Evolutionary conservation across 1,140 invertebrate species (phyloP).

Genomic region (Battus philenor): DNA sequence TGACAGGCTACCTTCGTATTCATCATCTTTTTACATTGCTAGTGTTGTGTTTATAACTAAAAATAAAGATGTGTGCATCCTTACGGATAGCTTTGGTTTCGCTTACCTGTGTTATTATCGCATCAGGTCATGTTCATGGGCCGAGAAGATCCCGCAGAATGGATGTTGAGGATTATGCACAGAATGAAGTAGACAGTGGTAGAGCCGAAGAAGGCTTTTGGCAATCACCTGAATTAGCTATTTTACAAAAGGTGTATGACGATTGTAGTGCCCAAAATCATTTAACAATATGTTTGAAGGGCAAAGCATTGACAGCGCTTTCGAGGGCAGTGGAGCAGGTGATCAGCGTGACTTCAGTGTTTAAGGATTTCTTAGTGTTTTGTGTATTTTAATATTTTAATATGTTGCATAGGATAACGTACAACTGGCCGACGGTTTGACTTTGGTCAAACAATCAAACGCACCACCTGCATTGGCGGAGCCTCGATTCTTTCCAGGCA

Average conservation of each 20-base stretch:
- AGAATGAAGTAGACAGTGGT: constrained; percentile 69
- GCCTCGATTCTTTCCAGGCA: constrained; percentile 68
- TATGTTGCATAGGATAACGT: constrained; percentile 72
- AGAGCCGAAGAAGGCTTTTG: constrained; percentile 70
- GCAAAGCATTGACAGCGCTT: constrained; percentile 76
- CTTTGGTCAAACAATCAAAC: constrained; percentile 76
- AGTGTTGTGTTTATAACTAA: constrained; percentile 47
- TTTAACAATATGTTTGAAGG: constrained; percentile 77
- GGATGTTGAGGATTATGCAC: constrained; percentile 53
- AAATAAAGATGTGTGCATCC: constrained; percentile 61
- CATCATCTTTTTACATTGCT: constrained; percentile 50
- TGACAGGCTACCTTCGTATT: constrained; percentile 58
- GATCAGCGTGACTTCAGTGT: constrained; percentile 28
- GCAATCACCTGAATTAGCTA: constrained; percentile 70
- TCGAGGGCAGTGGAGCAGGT: constrained; percentile 77
- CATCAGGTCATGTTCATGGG: constrained; percentile 56
- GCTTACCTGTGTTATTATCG: constrained; percentile 56
- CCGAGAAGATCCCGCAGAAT: constrained; percentile 60
- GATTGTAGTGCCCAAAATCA: constrained; percentile 78
- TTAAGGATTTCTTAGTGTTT: constrained; percentile 23
- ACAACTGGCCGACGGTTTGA: constrained; percentile 76
- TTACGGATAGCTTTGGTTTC: constrained; percentile 65
- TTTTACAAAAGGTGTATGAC: constrained; percentile 77
- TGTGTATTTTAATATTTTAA: constrained; percentile 35
- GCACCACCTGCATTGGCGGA: constrained; percentile 61